phyloP scores from a whole-genome alignment of 2,888 invertebrate genomes.

The Frankliniella fusca region DNA sequence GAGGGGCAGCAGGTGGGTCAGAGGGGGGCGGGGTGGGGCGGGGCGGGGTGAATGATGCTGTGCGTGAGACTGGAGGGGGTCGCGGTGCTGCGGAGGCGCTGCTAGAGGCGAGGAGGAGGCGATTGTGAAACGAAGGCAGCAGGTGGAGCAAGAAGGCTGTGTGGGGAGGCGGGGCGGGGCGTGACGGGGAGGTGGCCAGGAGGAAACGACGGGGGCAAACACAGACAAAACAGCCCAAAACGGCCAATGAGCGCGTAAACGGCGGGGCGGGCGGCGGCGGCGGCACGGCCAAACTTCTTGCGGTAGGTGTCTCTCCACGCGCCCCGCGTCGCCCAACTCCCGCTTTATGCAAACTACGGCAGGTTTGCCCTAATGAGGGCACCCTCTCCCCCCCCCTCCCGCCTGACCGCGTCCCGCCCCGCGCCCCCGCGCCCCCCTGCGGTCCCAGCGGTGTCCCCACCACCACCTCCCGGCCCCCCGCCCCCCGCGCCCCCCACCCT shows the following conservation, averaged over 20 bases:
- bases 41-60: too few relatives aligned
- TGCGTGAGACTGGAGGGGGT: too few relatives aligned
- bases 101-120: too few relatives aligned
- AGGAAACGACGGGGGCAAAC: neutral
- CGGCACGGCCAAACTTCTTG: constrained; percentile 17
- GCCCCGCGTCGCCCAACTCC: neutral
- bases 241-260: constrained; percentile 10
- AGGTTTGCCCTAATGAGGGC: constrained; percentile 22
- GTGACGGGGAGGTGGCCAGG: neutral
- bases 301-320: neutral
- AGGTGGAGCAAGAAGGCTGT: too few relatives aligned
- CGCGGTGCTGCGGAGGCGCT: too few relatives aligned
- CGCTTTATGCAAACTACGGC: constrained; percentile 6
- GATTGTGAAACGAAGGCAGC: too few relatives aligned
- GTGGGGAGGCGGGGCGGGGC: neutral
- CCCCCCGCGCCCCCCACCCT: neutral
- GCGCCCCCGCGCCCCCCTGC: neutral
- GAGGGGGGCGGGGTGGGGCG: too few relatives aligned
- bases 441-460: neutral
- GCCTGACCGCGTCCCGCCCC: neutral
- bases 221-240: neutral
- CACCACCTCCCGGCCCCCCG: neutral
- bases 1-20: too few relatives aligned
- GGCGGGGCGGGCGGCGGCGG: constrained; percentile 6
- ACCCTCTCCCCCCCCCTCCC: neutral